Evolutionary conservation across 53 echinoderm and acorn worm genomes (phyloP).

Genomic region (Mesocentrotus franciscanus): DNA sequence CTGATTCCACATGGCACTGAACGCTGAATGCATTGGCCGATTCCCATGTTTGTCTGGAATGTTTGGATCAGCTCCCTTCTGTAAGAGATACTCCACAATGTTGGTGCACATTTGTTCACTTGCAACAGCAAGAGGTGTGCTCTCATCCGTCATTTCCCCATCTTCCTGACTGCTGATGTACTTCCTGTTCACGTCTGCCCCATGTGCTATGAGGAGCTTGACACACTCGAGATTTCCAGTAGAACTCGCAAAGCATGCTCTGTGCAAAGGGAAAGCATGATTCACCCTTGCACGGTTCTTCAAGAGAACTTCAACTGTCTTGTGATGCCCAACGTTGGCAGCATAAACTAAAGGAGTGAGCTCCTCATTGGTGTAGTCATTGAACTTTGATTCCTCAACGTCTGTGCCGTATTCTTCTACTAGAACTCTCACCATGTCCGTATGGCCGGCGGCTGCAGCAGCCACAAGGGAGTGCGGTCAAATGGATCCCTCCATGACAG

Average conservation of each 20-base stretch:
- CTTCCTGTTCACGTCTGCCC: slow-evolving; percentile 50
- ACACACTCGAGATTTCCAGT: slow-evolving; percentile 43
- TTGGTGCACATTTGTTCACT: slow-evolving; percentile 46
- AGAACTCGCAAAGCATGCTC: slow-evolving; percentile 58
- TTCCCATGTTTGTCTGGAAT: slow-evolving; percentile 32
- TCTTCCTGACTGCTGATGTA: not conserved
- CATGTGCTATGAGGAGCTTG: slow-evolving; percentile 23
- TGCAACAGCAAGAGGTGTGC: slow-evolving; percentile 42
- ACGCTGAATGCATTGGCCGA: slow-evolving; percentile 36
- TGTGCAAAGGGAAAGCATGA: slow-evolving; percentile 61
- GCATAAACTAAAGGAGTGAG: slow-evolving; percentile 84
- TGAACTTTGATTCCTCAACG: slow-evolving; percentile 55
- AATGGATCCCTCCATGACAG: slow-evolving; percentile 62
- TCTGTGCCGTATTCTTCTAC: slow-evolving; percentile 55
- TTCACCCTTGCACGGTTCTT: slow-evolving; percentile 76
- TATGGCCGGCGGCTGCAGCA: slow-evolving; percentile 45
- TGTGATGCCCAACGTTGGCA: slow-evolving; percentile 80
- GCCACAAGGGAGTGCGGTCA: slow-evolving; percentile 56
- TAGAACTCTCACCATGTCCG: slow-evolving; percentile 47
- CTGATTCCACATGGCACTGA: slow-evolving; percentile 33
- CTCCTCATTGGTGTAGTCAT: slow-evolving; percentile 8
- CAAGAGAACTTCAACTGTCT: slow-evolving; percentile 81
- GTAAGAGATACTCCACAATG: slow-evolving; percentile 41
- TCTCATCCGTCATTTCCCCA: slow-evolving; percentile 21
- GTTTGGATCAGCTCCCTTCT: slow-evolving; percentile 58